These are phyloP conservation scores for Callionymus lyra DNA, from an alignment of 2,113 vertebrate species.

Conservation along the genomic window DNA sequence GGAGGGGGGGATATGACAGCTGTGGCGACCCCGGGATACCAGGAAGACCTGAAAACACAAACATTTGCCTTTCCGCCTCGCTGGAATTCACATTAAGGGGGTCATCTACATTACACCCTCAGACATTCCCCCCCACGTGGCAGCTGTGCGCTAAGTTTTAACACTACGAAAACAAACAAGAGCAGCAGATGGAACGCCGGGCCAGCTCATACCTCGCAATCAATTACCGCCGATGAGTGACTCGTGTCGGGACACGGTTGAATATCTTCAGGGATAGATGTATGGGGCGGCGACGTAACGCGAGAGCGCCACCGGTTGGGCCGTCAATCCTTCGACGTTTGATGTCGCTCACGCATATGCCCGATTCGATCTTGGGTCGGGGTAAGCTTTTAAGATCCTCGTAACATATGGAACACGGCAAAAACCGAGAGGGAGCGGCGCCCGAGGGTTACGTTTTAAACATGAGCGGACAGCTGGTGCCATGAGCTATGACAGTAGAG, in stretches of 20 bases:
- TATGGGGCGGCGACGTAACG: slow-evolving; percentile 26
- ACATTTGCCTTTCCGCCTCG: slow-evolving; percentile 49
- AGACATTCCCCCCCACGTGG: slow-evolving; percentile 29
- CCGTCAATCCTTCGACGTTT: slow-evolving; percentile 49
- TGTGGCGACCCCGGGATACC: slow-evolving; percentile 37
- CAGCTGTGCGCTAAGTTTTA: slow-evolving; percentile 49
- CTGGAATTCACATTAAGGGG: slow-evolving; percentile 60
- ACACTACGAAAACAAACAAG: slow-evolving; percentile 42
- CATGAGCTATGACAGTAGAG: slow-evolving; percentile 39
- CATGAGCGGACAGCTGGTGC: slow-evolving; percentile 55
- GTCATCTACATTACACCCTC: slow-evolving; percentile 40
- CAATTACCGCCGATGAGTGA: too few species aligned
- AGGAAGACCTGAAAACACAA: slow-evolving; percentile 34
- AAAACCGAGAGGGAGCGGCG: slow-evolving; percentile 41
- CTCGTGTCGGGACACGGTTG: too few species aligned
- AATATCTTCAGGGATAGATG: neutral
- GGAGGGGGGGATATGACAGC: slow-evolving; percentile 47
- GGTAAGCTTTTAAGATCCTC: slow-evolving; percentile 46
- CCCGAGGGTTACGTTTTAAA: slow-evolving; percentile 50
- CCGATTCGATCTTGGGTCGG: slow-evolving; percentile 43
- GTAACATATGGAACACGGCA: slow-evolving; percentile 49
- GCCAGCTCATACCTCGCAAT: too few species aligned
- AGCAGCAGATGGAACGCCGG: too few species aligned
- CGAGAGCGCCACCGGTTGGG: slow-evolving; percentile 24
- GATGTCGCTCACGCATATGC: slow-evolving; percentile 50